Evolutionary conservation across 1,140 invertebrate genomes (phyloP).

Genomic region (Aphelinus atriplicis): DNA sequence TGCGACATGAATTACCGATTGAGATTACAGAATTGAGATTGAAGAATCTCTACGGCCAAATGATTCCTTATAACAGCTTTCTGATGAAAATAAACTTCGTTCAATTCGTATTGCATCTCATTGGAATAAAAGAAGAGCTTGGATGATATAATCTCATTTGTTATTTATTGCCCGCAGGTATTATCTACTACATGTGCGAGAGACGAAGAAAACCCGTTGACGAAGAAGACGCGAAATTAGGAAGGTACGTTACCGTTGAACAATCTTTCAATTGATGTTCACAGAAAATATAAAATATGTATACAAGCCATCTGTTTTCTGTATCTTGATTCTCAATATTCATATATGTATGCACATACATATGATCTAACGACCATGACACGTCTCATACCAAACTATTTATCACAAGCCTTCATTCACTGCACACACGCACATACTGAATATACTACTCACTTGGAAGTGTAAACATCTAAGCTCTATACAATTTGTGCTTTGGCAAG

Average conservation of each 20-base stretch:
- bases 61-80: too few species aligned
- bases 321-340: slow-evolving; percentile 41
- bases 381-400: slow-evolving; percentile 1
- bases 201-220: slow-evolving; percentile 72
- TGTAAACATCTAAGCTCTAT: slow-evolving; percentile 42
- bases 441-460: not conserved
- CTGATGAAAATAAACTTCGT: too few species aligned
- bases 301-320: slow-evolving; percentile 16
- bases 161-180: slow-evolving; percentile 64
- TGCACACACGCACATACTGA: not conserved
- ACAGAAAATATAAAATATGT: slow-evolving; percentile 19
- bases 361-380: slow-evolving; percentile 17
- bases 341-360: slow-evolving; percentile 36
- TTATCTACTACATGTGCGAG: slow-evolving; percentile 78
- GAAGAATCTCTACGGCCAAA: too few species aligned
- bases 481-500: slow-evolving; percentile 65
- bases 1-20: not conserved
- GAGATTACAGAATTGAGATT: too few species aligned
- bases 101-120: slow-evolving; percentile 4
- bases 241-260: slow-evolving; percentile 71
- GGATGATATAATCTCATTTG: slow-evolving; percentile 2
- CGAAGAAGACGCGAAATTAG: slow-evolving; percentile 82
- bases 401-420: not conserved
- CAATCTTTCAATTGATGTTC: slow-evolving; percentile 1
- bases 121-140: not conserved